Base-by-base conservation (phyloP, 2,113 vertebrate species). In the Clarias magur region DNA sequence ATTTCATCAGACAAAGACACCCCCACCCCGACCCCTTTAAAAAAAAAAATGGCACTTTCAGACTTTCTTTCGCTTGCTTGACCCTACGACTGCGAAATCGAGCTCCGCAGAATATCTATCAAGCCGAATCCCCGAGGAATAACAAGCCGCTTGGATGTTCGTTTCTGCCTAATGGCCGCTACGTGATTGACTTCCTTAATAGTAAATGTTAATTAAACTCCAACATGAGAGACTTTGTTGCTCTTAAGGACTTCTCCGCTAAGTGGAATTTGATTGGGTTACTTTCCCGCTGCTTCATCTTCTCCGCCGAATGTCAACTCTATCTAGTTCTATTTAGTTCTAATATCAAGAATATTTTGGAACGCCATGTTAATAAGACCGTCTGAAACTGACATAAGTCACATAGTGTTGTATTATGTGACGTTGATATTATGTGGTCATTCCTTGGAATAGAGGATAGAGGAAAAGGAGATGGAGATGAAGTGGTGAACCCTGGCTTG, bases 401-500 rank as follows among this genome's bases (percentile, higher is more conserved):
- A 4, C 15, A 21, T 48, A 42, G 42, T 4, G 48, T 12, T 38
- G 34, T 81, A 38, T 25, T 23, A 15, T 82, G 21, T 62, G 59
- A 82, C 3, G 54, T 62, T 62, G 10, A 62, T 62, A 56, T 57
- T 80, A 80, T 8, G 12, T 60, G 4, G 8, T 0, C 27, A 57
- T 80, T 59, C 30, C n/a, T 27, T 27, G 78, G 53, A 56, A 56
- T 57, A 11, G 15, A 21, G 17, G 23, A 38, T 15, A 56, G 10
- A 54, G 16, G 16, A 80, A 68, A 63, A 87, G 85, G 82, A 82
- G 89, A 90, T 87, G 83, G 38, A 62, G 80, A 80, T 88, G 30
- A 53, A 67, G 89, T 92, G 93, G 90, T 95, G 94, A 94, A 94
- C 94, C 93, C 93, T 86, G 93, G 91, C 91, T 88, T 72, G 53